Evolutionary conservation across 1,140 invertebrate genomes (phyloP), one percentile per base, ranked within the genome.

Genomic region (Aphaenogaster rudis): DNA sequence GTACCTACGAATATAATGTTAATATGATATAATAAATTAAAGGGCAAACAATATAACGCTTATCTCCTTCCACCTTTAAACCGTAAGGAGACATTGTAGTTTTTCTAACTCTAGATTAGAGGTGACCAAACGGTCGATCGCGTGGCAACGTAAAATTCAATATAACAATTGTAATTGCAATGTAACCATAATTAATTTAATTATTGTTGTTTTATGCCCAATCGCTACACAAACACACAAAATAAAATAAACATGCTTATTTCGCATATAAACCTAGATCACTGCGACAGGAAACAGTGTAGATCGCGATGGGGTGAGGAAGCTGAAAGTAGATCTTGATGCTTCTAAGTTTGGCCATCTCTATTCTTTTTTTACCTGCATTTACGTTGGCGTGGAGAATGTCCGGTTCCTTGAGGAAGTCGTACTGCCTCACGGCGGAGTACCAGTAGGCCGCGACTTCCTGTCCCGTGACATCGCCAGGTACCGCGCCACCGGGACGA

Each of bases 401-500:
- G 93, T 97, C 97, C 0, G 97, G 96, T 92, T 98, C 97, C 88
- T 97, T 97, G 77, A 97, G 96, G 92, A 97, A 98, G 89, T 97
- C 96, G 94, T 98, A 98, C 87, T 97, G 97, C 84, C 97, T 96
- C 2, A 98, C 97, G 39, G 98, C 97, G 66, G 97, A 97, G 92
- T 98, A 98, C 98, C 98, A 98, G 89, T 98, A 98, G n/a, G 97
- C 97, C 7, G 97, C 97, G 4, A 98, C 97, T 95, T 98, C 97
- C 95, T 98, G 97, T 9, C 97, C 98, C 86, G 97, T 96, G 64
- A 97, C 96, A 87, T 97, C 97, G 59, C 96, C 96, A 57, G 96
- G 96, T 33, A 97, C 92, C 4, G 96, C 96, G 91, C 96, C 97
- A n/a, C 97, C 96, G 3, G 97, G 96, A 63, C 97, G 95, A 93